These are phyloP conservation scores for Netelia fuscicornis DNA, from an alignment of 2,888 invertebrate species.

Conservation along the genomic window DNA sequence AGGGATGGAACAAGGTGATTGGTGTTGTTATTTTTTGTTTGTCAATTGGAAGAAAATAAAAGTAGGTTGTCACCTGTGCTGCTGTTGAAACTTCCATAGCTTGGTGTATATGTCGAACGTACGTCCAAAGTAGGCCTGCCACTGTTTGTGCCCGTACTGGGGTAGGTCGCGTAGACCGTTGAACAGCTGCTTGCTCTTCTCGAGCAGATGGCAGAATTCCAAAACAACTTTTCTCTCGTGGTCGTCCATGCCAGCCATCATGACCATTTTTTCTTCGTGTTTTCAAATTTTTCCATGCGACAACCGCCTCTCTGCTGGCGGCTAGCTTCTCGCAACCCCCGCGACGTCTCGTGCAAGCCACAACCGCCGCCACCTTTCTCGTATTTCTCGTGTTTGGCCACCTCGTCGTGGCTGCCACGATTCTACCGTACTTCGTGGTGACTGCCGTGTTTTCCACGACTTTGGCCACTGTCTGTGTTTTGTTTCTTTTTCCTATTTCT, in stretches of 20 bases:
- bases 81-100: conserved; percentile 99
- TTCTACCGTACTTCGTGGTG: conserved; percentile 76
- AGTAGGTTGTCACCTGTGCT: conserved; percentile 89
- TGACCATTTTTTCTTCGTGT: conserved; percentile 87
- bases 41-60: neutral
- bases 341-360: conserved; percentile 68
- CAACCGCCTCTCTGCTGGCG: conserved; percentile 66
- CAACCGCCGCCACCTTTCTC: conserved; percentile 70
- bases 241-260: conserved; percentile 93
- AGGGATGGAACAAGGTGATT: neutral
- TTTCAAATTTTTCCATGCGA: conserved; percentile 62
- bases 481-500: neutral
- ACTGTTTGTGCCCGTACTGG: conserved; percentile 98
- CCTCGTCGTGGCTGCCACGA: conserved; percentile 77
- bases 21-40: neutral
- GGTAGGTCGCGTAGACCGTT: conserved; percentile 98
- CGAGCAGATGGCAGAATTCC: conserved; percentile 98
- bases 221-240: conserved; percentile 96
- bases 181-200: conserved; percentile 98
- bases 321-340: conserved; percentile 62
- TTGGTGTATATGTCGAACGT: conserved; percentile 99
- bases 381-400: conserved; percentile 71
- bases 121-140: conserved; percentile 98
- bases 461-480: conserved; percentile 41
- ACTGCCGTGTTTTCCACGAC: conserved; percentile 73